Percentiles rank a stretch among this genome's conserved stretches.
These are phyloP conservation scores for Catharus bicknelli DNA, from an alignment of 2,113 vertebrate genomes.

Conservation along the genomic window DNA sequence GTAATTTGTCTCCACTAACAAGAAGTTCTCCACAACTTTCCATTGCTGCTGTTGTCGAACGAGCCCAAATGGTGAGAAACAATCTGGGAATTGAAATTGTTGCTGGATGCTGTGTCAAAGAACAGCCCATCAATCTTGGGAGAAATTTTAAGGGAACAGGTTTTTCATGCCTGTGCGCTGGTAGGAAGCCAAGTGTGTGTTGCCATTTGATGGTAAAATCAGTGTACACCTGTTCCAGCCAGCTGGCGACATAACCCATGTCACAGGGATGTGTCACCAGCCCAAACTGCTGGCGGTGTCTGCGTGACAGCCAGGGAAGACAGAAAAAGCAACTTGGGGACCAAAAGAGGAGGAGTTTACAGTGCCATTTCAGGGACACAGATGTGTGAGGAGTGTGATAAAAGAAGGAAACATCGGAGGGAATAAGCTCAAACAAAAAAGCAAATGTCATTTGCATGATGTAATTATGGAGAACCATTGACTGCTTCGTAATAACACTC, in stretches of 20 bases:
- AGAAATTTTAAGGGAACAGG: conserved; percentile 79
- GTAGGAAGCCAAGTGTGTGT: conserved; percentile 86
- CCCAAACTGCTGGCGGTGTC: conserved; percentile 72
- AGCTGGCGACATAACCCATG: conserved; percentile 90
- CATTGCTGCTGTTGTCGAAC: neutral
- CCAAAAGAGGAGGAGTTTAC: conserved; percentile 72
- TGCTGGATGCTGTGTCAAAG: conserved; percentile 70
- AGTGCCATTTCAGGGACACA: conserved; percentile 76
- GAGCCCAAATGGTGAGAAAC: neutral
- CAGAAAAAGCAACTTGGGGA: conserved; percentile 78
- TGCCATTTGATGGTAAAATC: conserved; percentile 88
- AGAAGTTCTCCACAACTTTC: conserved; percentile 47
- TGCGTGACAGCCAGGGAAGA: conserved; percentile 77
- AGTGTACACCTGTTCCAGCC: conserved; percentile 92
- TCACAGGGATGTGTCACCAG: conserved; percentile 76
- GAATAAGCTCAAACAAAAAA: conserved; percentile 85
- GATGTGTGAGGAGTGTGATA: conserved; percentile 84
- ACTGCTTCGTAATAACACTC: conserved; percentile 80
- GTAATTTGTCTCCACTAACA: conserved; percentile 52
- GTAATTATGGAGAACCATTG: conserved; percentile 83
- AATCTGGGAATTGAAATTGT: conserved; percentile 70
- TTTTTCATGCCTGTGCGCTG: conserved; percentile 85
- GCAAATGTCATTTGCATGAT: conserved; percentile 89
- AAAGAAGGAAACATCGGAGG: conserved; percentile 84
- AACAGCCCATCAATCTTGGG: conserved; percentile 80